phyloP scores from a whole-genome alignment of 2,888 invertebrate species.

The Epinotia ramella region DNA sequence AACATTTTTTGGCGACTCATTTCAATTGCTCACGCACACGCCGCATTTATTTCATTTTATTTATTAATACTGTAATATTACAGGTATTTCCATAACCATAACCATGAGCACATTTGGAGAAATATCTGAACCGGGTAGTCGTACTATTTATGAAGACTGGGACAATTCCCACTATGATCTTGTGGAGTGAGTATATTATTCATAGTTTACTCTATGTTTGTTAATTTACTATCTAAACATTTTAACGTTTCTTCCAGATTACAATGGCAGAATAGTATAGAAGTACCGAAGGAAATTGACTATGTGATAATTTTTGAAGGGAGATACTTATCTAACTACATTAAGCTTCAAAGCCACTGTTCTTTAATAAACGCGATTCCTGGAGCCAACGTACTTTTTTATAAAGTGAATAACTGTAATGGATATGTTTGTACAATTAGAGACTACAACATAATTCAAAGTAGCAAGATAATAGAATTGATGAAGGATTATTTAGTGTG shows the following conservation, averaged over 20 bases:
- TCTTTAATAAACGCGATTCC: constrained; percentile 63
- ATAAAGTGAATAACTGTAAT: constrained; percentile 57
- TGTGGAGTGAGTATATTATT: constrained; percentile 55
- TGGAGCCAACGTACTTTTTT: constrained; percentile 67
- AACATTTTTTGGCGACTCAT: constrained; percentile 24
- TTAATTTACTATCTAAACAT: constrained; percentile 39
- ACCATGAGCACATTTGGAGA: constrained; percentile 74
- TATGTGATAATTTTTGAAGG: constrained; percentile 74
- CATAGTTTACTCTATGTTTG: not conserved
- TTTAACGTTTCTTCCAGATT: constrained; percentile 61
- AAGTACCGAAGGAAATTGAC: constrained; percentile 59
- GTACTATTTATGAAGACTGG: constrained; percentile 80
- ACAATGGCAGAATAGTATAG: constrained; percentile 58
- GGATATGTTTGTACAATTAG: constrained; percentile 69
- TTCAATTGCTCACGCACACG: not conserved
- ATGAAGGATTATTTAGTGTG: constrained; percentile 61
- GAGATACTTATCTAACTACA: constrained; percentile 67
- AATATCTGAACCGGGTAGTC: constrained; percentile 73
- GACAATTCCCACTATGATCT: constrained; percentile 62
- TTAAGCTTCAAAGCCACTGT: constrained; percentile 57
- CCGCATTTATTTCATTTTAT: not conserved
- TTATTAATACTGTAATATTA: not conserved
- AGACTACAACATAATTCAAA: constrained; percentile 70
- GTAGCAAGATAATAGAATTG: constrained; percentile 72
- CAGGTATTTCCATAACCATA: constrained; percentile 5